These are phyloP conservation scores for Molothrus ater DNA, from an alignment of 2,797 vertebrate genomes.

Conservation along the genomic window DNA sequence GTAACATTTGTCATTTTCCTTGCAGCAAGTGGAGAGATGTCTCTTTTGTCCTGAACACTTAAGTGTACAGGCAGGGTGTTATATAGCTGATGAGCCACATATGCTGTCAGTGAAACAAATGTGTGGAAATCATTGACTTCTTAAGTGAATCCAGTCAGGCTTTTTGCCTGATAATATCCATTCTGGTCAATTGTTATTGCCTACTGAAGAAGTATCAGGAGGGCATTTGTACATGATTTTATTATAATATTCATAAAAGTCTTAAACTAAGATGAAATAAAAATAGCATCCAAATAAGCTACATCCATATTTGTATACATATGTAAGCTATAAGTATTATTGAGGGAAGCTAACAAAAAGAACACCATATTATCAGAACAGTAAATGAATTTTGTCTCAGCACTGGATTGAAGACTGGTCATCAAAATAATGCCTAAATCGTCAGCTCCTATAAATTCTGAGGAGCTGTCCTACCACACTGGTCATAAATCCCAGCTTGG, in stretches of 20 bases:
- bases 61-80: not conserved
- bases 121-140: not conserved
- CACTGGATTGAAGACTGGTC: not conserved
- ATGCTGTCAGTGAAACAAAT: not conserved
- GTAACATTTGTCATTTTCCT: not conserved
- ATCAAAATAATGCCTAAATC: not conserved
- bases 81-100: not conserved
- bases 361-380: not conserved
- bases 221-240: not conserved
- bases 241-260: not conserved
- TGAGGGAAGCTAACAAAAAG: slow-evolving; percentile 1
- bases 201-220: not conserved
- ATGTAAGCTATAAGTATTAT: not conserved
- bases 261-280: slow-evolving; percentile 18
- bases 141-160: not conserved
- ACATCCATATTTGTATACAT: not conserved
- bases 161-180: not conserved
- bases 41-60: not conserved
- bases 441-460: slow-evolving; percentile 3
- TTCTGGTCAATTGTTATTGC: slow-evolving; percentile 21
- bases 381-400: not conserved
- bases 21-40: not conserved
- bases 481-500: not conserved
- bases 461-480: not conserved
- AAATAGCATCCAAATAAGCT: slow-evolving; percentile 6